A percentile compares a stretch with the other conserved stretches of the same genome.
These are phyloP conservation scores for Mycogona germanica DNA, from an alignment of 2,888 invertebrate species.

Conservation along the genomic window DNA sequence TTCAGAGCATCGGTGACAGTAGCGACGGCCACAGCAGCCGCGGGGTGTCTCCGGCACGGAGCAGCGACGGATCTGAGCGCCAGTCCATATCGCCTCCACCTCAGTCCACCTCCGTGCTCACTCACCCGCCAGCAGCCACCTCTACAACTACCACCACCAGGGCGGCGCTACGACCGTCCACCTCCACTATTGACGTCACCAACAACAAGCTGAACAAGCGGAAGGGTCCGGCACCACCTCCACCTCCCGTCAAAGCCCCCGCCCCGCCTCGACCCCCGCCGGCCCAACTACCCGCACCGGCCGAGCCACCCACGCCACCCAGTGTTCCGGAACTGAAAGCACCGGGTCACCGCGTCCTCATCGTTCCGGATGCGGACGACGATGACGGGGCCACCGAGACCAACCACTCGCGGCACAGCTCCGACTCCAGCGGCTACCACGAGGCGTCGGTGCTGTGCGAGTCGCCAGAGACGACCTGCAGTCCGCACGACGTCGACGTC, in stretches of 20 bases:
- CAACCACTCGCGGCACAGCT: slow-evolving; percentile 55
- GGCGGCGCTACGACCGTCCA: too few relatives aligned
- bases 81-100: slow-evolving; percentile 27
- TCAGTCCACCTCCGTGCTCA: slow-evolving; percentile 24
- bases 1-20: slow-evolving; percentile 34
- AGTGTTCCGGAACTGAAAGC: slow-evolving; percentile 24
- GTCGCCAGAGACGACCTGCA: slow-evolving; percentile 28
- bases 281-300: slow-evolving; percentile 18
- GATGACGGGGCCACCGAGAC: not conserved
- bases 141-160: too few relatives aligned
- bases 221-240: not conserved
- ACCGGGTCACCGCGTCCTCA: slow-evolving; percentile 25
- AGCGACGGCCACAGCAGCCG: slow-evolving; percentile 39
- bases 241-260: slow-evolving; percentile 18
- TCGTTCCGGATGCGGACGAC: slow-evolving; percentile 23
- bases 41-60: slow-evolving; percentile 46
- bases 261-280: slow-evolving; percentile 39
- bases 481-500: not conserved
- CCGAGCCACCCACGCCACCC: slow-evolving; percentile 34
- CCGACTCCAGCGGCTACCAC: slow-evolving; percentile 59
- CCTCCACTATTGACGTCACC: too few relatives aligned
- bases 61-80: slow-evolving; percentile 42
- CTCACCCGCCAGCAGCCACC: not conserved
- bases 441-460: slow-evolving; percentile 53
- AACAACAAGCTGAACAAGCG: not conserved